Evolutionary conservation across 2,888 invertebrate genomes (phyloP), one percentile per base, ranked within the genome.

Genomic region (Pterostichus madidus): DNA sequence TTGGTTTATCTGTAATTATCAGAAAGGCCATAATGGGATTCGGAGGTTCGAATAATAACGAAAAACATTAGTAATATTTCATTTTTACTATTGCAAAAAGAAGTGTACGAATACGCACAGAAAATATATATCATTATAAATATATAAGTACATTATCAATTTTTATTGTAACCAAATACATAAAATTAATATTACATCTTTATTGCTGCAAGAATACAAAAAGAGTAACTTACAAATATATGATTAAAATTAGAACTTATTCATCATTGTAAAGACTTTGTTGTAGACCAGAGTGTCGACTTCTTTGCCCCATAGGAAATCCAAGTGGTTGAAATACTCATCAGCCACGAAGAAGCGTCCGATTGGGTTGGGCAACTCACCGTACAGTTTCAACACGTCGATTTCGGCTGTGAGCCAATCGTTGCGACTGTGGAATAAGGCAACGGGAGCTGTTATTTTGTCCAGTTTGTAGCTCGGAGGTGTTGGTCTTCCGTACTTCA

Each of bases 271-370:
- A 7, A 86, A 31, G 4, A 86, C 83, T 73, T 80, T 85, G 15
- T 83, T 59, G 75, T 86, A 86, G n/a, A 86, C 84, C 13, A 84
- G 87, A 88, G 84, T 83, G 15, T 85, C 84, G 10, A 87, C 87
- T 83, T 92, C 91, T 64, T 90, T 92, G 0, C 91, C 93, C 85
- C 92, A 93, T 6, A 93, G 89, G 85, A 92, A 93, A 86, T 93
- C 93, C 71, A 93, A 87, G 86, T 93, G 93, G 85, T 92, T 93
- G 86, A 92, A 93, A 77, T 90, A 88, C 1, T 88, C 84, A 59
- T 91, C 86, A 0, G 91, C 89, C 0, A 93, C 91, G 85, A 90
- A 87, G 84, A 90, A 91, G 85, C 90, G 90, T n/a, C 91, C 92
- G 0, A 92, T 85, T 0, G 89, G 89, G 10, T 90, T 88, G 10